phyloP scores from a whole-genome alignment of 1,140 invertebrate genomes.

The Drosophila ogumai region DNA sequence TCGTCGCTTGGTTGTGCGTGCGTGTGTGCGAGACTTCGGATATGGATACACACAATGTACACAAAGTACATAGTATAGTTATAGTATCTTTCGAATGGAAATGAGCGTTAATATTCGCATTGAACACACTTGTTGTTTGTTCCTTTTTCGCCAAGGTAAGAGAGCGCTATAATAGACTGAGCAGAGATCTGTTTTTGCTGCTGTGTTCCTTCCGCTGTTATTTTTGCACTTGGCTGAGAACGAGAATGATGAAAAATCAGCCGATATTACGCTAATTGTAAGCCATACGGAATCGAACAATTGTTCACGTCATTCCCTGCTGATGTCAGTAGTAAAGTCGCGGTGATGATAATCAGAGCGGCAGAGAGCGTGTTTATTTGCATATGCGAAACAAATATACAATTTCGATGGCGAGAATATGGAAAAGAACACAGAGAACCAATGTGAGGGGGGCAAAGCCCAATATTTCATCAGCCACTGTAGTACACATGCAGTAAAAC shows the following conservation, averaged over 20 bases:
- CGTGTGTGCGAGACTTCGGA: constrained; percentile 16
- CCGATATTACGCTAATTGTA: constrained; percentile 70
- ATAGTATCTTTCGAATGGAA: constrained; percentile 26
- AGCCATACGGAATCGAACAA: constrained; percentile 48
- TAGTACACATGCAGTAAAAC: constrained; percentile 17
- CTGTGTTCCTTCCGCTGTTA: constrained; percentile 33
- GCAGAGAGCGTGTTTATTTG: constrained; percentile 21
- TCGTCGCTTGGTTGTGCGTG: constrained; percentile 33
- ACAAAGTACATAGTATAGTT: constrained; percentile 18
- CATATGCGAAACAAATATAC: constrained; percentile 24
- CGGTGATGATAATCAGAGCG: constrained; percentile 23
- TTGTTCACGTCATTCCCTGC: constrained; percentile 38
- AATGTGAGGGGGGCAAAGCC: neutral
- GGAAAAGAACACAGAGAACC: constrained; percentile 10
- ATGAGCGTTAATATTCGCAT: constrained; percentile 39
- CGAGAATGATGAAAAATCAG: constrained; percentile 71
- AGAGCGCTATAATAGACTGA: constrained; percentile 3
- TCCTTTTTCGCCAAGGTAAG: constrained; percentile 36
- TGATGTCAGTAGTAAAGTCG: constrained; percentile 34
- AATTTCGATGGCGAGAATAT: constrained; percentile 9
- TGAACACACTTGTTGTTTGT: constrained; percentile 41
- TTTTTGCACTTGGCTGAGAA: constrained; percentile 51
- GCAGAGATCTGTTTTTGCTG: constrained; percentile 17
- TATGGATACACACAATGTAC: constrained; percentile 25
- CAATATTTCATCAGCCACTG: constrained; percentile 62